Evolutionary conservation across 2,888 invertebrate species (phyloP).

Genomic region (Catocala sponsa): DNA sequence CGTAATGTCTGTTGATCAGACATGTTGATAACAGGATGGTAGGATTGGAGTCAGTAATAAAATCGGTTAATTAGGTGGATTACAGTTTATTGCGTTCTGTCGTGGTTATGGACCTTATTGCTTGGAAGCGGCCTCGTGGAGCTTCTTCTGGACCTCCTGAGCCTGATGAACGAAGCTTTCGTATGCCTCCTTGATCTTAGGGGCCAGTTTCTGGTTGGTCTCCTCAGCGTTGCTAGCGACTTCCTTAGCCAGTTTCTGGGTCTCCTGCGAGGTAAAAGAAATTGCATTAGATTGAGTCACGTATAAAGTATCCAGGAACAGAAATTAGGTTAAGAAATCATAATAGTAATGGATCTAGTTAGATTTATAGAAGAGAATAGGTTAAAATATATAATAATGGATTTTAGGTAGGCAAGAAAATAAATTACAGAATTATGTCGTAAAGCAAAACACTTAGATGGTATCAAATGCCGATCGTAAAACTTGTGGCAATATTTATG

Average conservation of each 20-base stretch:
- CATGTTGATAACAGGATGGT: too few species aligned
- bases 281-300: background rate
- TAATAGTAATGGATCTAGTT: background rate
- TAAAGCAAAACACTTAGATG: too few species aligned
- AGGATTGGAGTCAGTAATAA: too few species aligned
- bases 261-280: slow-evolving; percentile 54
- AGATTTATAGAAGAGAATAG: too few species aligned
- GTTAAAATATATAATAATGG: too few species aligned
- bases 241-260: slow-evolving; percentile 76
- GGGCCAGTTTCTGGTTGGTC: slow-evolving; percentile 77
- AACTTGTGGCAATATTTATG: too few species aligned
- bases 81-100: slow-evolving; percentile 1
- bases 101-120: slow-evolving; percentile 54
- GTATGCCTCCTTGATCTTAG: slow-evolving; percentile 77
- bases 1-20: too few species aligned
- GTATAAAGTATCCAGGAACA: background rate
- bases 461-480: too few species aligned
- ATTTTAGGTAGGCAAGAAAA: too few species aligned
- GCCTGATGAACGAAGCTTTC: slow-evolving; percentile 75
- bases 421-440: too few species aligned
- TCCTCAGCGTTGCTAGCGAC: slow-evolving; percentile 69
- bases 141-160: slow-evolving; percentile 73
- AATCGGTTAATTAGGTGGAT: too few species aligned
- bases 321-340: background rate
- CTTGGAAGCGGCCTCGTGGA: slow-evolving; percentile 80